Evolutionary conservation across 1,140 invertebrate genomes (phyloP).

Genomic region (Pygmarrhopalites habei): DNA sequence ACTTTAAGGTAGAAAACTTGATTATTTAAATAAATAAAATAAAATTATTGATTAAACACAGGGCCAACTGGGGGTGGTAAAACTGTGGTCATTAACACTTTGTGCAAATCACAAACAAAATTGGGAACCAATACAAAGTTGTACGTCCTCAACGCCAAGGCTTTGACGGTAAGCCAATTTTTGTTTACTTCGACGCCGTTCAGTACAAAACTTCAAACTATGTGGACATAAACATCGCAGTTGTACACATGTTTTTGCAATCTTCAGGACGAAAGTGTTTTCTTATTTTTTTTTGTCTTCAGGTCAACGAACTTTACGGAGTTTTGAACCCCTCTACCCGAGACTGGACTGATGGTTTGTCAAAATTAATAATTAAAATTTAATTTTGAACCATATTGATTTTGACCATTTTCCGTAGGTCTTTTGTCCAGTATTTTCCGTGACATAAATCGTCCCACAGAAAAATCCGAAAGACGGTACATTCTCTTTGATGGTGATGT

Average conservation of each 20-base stretch:
- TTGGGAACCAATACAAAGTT: conserved; percentile 69
- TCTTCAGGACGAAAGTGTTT: too few species aligned
- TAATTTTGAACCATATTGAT: background rate
- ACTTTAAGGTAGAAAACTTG: too few species aligned
- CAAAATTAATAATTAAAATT: background rate
- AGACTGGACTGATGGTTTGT: conserved; percentile 79
- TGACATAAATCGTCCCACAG: conserved; percentile 71
- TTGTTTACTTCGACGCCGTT: too few species aligned
- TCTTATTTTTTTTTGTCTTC: too few species aligned
- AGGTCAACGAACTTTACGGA: conserved; percentile 83
- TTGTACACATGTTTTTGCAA: too few species aligned
- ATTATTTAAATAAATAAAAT: too few species aligned
- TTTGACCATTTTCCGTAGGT: background rate
- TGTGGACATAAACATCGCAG: too few species aligned
- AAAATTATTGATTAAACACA: too few species aligned
- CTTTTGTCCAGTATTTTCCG: conserved; percentile 82
- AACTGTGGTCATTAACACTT: conserved; percentile 70
- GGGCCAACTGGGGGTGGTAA: conserved; percentile 80
- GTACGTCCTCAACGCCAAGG: conserved; percentile 72
- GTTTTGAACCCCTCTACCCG: conserved; percentile 71
- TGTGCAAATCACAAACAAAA: conserved; percentile 68
- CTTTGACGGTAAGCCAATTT: too few species aligned
- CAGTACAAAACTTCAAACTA: too few species aligned
- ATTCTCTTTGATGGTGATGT: conserved; percentile 89
- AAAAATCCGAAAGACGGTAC: conserved; percentile 64